phyloP scores from a whole-genome alignment of 1,140 invertebrate genomes.

The Lethrus apterus region DNA sequence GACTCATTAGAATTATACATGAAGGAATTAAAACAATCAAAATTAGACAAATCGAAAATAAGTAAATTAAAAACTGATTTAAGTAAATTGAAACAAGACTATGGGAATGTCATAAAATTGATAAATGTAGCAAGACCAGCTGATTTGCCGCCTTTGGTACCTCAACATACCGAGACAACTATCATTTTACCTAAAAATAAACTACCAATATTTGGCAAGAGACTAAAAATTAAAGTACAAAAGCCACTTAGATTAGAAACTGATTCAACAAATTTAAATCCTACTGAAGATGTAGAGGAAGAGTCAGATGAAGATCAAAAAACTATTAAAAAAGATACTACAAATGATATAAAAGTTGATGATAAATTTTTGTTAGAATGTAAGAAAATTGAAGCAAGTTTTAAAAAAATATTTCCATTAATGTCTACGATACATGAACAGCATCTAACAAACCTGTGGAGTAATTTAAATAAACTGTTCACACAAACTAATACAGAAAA shows the following conservation, averaged over 20 bases:
- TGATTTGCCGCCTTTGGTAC: constrained; percentile 49
- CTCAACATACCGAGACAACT: constrained; percentile 23
- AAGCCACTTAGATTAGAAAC: constrained; percentile 20
- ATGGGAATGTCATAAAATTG: constrained; percentile 58
- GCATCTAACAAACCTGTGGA: neutral
- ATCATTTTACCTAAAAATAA: constrained; percentile 11
- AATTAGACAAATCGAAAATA: constrained; percentile 45
- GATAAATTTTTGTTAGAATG: constrained; percentile 17
- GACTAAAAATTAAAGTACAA: constrained; percentile 29
- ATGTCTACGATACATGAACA: neutral
- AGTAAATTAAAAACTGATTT: constrained; percentile 52
- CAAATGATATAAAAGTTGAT: constrained; percentile 18
- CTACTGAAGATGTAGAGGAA: constrained; percentile 36
- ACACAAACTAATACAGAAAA: neutral
- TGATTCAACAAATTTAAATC: constrained; percentile 22
- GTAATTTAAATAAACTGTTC: neutral
- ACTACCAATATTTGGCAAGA: constrained; percentile 37
- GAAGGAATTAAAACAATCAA: constrained; percentile 48
- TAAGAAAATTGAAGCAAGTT: constrained; percentile 5
- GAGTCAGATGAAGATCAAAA: constrained; percentile 37
- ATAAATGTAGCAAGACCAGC: constrained; percentile 73
- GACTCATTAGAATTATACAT: constrained; percentile 68
- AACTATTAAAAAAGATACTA: neutral
- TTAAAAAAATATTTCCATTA: constrained; percentile 2
- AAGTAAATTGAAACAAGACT: constrained; percentile 61